Conservation (phyloP, 1,140 invertebrate genomes). For the Pogonomyrmex barbatus region DNA sequence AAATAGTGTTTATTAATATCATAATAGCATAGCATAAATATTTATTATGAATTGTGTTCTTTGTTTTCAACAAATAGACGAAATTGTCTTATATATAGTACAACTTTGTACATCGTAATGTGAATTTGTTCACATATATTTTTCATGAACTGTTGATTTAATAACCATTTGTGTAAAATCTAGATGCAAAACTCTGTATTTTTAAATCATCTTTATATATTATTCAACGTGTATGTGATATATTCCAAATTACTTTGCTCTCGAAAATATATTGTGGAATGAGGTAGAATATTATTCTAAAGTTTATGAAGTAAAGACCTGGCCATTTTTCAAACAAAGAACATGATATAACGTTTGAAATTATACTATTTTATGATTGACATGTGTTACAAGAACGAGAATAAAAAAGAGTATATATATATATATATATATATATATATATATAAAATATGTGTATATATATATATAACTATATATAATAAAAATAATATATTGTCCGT, state of each 20-base stretch:
- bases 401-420: slow-evolving; percentile 11
- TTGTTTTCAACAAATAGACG: slow-evolving; percentile 23
- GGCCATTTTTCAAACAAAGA: slow-evolving; percentile 2
- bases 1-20: background rate
- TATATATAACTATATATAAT: slow-evolving; percentile 23
- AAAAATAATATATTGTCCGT: slow-evolving; percentile 4
- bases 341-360: background rate
- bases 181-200: slow-evolving; percentile 2
- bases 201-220: slow-evolving; percentile 7
- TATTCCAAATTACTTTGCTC: slow-evolving; percentile 8
- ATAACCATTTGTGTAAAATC: slow-evolving; percentile 13
- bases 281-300: slow-evolving; percentile 24
- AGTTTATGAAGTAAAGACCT: slow-evolving; percentile 2
- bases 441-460: background rate
- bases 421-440: slow-evolving; percentile 11
- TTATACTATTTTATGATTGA: background rate
- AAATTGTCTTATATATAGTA: slow-evolving; percentile 11
- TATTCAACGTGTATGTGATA: background rate
- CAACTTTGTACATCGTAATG: background rate
- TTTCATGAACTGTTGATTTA: background rate
- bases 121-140: background rate
- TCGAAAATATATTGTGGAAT: slow-evolving; percentile 1
- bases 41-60: slow-evolving; percentile 6
- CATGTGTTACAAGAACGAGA: background rate
- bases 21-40: background rate